Evolutionary conservation across 2,797 vertebrate genomes (phyloP).

Genomic region (Otolemur crassicaudatus): DNA sequence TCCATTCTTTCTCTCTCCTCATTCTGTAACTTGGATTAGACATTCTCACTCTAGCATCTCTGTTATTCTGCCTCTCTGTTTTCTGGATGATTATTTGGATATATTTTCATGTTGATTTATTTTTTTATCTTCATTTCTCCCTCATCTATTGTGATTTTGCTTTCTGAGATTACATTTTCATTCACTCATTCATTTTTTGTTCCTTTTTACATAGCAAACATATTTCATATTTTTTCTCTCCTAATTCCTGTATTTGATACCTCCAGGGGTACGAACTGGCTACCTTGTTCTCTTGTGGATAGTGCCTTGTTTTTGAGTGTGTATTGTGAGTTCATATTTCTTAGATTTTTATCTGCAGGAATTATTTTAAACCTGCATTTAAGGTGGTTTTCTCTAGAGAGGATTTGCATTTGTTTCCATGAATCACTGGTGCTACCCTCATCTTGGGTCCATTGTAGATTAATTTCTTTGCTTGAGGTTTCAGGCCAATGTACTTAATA

Average conservation of each 20-base stretch:
- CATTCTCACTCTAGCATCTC: not conserved
- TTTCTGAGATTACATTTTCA: constrained; percentile 38
- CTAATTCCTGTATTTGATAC: not conserved
- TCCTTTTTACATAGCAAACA: not conserved
- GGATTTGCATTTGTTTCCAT: not conserved
- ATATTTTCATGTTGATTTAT: not conserved
- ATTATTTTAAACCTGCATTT: not conserved
- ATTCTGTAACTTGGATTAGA: not conserved
- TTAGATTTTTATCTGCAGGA: constrained; percentile 1
- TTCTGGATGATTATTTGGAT: not conserved
- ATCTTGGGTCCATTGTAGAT: not conserved
- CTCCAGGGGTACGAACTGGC: not conserved
- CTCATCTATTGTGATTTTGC: not conserved
- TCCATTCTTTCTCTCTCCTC: not conserved
- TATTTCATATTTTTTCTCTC: not conserved
- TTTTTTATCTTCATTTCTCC: not conserved
- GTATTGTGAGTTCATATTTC: not conserved
- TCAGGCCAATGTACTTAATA: not conserved
- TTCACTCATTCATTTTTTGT: not conserved
- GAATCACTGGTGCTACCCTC: not conserved
- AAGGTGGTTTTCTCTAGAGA: constrained; percentile 17
- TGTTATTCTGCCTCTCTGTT: not conserved
- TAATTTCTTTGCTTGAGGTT: constrained; percentile 6
- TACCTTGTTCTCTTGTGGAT: not conserved
- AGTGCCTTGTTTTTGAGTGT: not conserved